Percentiles rank a stretch among this genome's conserved stretches.
These are phyloP conservation scores for Abrostola tripartita DNA, from an alignment of 2,888 invertebrate genomes.

Conservation along the genomic window DNA sequence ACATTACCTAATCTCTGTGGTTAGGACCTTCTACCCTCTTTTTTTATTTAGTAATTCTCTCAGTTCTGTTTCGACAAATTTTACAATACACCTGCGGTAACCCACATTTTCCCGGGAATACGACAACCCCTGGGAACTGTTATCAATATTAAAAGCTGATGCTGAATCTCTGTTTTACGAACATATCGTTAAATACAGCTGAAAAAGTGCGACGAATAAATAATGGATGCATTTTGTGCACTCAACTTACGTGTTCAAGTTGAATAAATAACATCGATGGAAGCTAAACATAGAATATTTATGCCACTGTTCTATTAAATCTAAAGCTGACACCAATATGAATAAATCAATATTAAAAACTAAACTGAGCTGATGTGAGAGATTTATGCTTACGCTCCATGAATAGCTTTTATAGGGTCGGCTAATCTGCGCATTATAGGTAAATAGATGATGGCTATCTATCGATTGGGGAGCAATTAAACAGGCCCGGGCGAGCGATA, in stretches of 20 bases:
- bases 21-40: no score
- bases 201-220: neutral
- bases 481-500: constrained; percentile 47
- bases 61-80: no score
- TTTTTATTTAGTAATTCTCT: no score
- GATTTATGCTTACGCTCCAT: constrained; percentile 17
- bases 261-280: no score
- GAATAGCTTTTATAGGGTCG: constrained; percentile 36
- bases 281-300: neutral
- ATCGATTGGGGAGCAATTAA: constrained; percentile 60
- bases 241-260: neutral
- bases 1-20: no score
- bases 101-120: neutral
- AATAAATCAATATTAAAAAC: constrained; percentile 1
- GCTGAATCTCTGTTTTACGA: neutral
- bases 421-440: constrained; percentile 48
- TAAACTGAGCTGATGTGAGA: neutral
- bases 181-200: neutral
- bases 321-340: neutral
- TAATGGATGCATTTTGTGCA: neutral
- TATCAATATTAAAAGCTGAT: neutral
- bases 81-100: no score
- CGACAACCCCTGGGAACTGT: neutral
- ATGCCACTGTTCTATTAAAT: neutral
- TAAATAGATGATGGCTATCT: constrained; percentile 46